Evolutionary conservation across 2,113 vertebrate genomes (phyloP), one percentile per base, ranked within the genome.

Genomic region (Oryzias melastigma): DNA sequence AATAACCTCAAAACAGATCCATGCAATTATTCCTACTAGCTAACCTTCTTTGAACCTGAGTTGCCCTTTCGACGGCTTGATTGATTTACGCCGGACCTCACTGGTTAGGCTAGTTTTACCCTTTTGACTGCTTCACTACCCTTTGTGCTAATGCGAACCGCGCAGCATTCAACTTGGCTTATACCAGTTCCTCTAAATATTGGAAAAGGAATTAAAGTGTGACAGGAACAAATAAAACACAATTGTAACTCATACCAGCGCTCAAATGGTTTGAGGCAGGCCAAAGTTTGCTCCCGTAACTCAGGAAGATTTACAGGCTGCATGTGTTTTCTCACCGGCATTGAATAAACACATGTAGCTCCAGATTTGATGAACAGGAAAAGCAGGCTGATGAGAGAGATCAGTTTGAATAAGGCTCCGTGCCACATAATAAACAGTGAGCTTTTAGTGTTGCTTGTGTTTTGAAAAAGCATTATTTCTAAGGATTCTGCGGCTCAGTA

Each of bases 341-440:
- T 62, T 65, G 64, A 75, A 77, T 61, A 80, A 79, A 87, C 62
- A 80, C 75, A 50, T 24, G 62, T 29, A 18, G 57, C 20, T 62
- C 16, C 42, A 66, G 47, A 71, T 82, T 80, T 78, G 74, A 80
- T 62, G 58, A 78, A 66, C 62, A 72, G 73, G 67, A 78, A 73
- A 83, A 64, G 73, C 42, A 61, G 24, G 7, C 44, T 58, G 67
- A 77, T 68, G 72, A 71, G 65, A 58, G 57, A 73, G 75, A 80
- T 77, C 41, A 57, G 58, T 75, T 69, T 58, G 65, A 76, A 42
- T 71, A 54, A 73, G 52, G 52, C 51, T 54, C 55, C 18, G 71
- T 77, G 53, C 62, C 71, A 51, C 19, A 69, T 61, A 54, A 65
- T 58, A 73, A 81, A 77, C 61, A 63, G 40, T 40, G 20, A 24